Evolutionary conservation across 2,113 vertebrate genomes (phyloP), one percentile per base, ranked within the genome.

Genomic region (Eudyptes chrysolophus): DNA sequence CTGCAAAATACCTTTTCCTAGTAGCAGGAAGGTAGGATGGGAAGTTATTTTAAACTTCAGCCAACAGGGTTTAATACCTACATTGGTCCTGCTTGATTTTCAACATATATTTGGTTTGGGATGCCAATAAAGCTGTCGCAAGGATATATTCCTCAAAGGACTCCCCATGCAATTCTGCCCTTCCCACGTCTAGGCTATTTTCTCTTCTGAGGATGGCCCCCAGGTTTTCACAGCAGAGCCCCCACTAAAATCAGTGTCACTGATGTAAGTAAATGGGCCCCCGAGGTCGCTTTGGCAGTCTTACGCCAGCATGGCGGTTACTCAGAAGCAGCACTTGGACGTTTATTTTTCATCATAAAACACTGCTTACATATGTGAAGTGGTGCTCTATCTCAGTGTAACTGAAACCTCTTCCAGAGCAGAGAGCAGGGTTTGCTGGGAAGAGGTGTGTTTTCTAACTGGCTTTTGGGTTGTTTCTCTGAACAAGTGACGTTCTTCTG

Each of bases 111-210:
- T 52, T 34, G 75, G 36, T 16, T 66, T 10, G 9, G 51, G 49
- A 26, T 48, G 25, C 32, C 40, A 30, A 0, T 29, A 29, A 15
- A 36, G 21, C 10, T 81, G 49, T 11, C 69, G 8, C 0, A 7
- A 77, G 74, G 54, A 21, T 12, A 2, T 5, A 1, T 3, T 20
- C 74, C 69, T 80, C 46, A 38, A 30, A 58, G 27, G 25, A 8
- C 18, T 69, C 34, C 36, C 46, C 4, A 3, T 27, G 36, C 36
- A n/a, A 7, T 42, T 42, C 79, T 16, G 3, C 11, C 69, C 51
- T 91, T 78, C 34, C 75, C 46, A 72, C 40, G 18, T 29, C n/a
- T 40, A 29, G 72, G 44, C 21, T 17, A 1, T 38, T 79, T 52
- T 42, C 32, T 36, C n/a, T 54, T 72, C 82, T n/a, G 24, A 40